These are phyloP conservation scores for Antechinus flavipes DNA, from an alignment of 2,113 vertebrate species.

Conservation along the genomic window DNA sequence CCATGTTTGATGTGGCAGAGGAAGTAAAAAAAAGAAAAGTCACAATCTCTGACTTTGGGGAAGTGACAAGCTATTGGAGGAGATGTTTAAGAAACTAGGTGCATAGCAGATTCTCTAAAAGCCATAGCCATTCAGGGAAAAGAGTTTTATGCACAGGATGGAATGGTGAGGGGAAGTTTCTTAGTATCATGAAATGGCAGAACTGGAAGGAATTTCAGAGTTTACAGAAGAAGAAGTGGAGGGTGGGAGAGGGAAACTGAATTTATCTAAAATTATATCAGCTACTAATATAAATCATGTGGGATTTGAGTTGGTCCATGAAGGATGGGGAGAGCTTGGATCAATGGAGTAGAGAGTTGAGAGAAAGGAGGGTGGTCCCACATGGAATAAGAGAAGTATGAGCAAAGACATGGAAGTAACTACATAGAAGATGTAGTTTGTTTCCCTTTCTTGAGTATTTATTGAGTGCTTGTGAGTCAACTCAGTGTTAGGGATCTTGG, in stretches of 20 bases:
- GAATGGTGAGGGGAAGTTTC: not conserved
- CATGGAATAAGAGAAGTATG: not conserved
- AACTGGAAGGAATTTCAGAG: not conserved
- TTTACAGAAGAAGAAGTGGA: not conserved
- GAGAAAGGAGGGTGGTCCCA: not conserved
- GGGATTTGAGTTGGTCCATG: not conserved
- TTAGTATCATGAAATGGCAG: not conserved
- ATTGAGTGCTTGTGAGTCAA: not conserved
- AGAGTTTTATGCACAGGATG: not conserved
- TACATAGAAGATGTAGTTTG: not conserved
- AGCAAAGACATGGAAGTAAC: not conserved
- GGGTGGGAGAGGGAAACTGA: not conserved
- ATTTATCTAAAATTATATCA: not conserved
- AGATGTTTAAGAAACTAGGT: not conserved
- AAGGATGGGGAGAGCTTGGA: not conserved
- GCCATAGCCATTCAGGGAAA: not conserved
- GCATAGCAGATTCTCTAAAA: not conserved
- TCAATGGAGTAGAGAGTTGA: conserved; percentile 12
- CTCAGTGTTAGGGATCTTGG: not conserved
- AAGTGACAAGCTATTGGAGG: not conserved
- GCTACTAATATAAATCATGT: not conserved
- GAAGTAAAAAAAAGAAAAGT: not conserved
- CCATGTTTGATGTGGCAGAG: not conserved
- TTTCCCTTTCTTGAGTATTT: not conserved
- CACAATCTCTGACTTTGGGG: not conserved